A percentile compares a stretch with the other conserved stretches of the same genome.
These are phyloP conservation scores for Sylvicapra grimmia DNA, from an alignment of 2,113 vertebrate species.

Conservation along the genomic window DNA sequence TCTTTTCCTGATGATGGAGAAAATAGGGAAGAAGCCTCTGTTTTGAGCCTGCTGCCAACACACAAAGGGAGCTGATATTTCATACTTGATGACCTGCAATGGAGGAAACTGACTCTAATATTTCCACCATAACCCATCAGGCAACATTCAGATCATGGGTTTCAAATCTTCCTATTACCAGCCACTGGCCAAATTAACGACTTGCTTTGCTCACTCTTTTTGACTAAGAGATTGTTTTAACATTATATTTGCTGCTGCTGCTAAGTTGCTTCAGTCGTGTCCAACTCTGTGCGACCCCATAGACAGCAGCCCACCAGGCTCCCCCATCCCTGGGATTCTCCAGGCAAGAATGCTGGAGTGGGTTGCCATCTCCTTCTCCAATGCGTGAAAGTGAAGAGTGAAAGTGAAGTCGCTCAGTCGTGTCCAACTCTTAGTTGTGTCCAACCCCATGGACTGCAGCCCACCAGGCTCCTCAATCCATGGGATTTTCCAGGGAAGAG, in stretches of 20 bases:
- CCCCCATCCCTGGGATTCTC: no score
- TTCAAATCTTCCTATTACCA: neutral
- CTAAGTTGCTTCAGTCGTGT: no score
- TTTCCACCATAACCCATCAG: neutral
- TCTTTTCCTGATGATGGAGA: neutral
- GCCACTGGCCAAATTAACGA: neutral
- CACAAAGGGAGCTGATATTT: neutral
- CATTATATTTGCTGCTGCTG: neutral
- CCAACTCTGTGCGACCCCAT: no score
- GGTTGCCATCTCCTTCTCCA: no score
- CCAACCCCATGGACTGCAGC: no score
- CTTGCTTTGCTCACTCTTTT: conserved; percentile 18
- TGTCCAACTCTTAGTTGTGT: no score
- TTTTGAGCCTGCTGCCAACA: neutral
- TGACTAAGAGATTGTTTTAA: neutral
- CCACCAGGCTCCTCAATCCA: no score
- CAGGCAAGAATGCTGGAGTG: no score
- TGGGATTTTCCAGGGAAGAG: no score
- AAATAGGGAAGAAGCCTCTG: neutral
- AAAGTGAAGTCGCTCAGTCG: no score
- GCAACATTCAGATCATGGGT: neutral
- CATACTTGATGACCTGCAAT: neutral
- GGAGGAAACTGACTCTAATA: neutral
- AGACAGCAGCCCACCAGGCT: no score
- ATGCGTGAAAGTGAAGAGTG: no score